Base-by-base conservation (phyloP, 2,797 vertebrate species). In the Cephalopachus bancanus region DNA sequence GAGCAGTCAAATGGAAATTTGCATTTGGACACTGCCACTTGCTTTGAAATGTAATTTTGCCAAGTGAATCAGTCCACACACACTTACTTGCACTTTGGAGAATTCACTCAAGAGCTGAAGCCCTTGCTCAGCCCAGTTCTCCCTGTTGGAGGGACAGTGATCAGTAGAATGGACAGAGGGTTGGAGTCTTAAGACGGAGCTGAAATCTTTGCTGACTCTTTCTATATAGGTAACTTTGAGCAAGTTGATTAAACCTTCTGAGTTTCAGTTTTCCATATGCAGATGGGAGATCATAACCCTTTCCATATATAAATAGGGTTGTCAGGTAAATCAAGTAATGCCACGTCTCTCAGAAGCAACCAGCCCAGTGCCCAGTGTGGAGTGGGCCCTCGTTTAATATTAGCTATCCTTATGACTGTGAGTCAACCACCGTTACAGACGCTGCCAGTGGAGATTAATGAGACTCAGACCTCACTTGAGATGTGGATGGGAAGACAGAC, bases 11-110 rank as follows among this genome's bases (percentile, higher is more conserved):
- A 78, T 57, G n/a, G 7, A 57, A 22, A 14, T 79, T 59, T 72
- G 30, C 83, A 60, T 71, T 84, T 15, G 26, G 81, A 64, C 17
- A 49, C 88, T 80, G 81, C 59, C 17, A 55, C 88, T 80, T 76
- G n/a, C 79, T 93, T 75, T 85, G 83, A 33, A 53, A 71, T 65
- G 33, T 76, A 71, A 37, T 85, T 84, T 83, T 84, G 20, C 33
- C 14, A 28, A 51, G 51, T 0, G 19, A 55, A 60, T 60, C 17
- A 60, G n/a, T 81, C 2, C 5, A 3, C 8, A 22, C 15, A 53
- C 20, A 62, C 2, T 59, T 16, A 4, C n/a, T 10, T 91, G 53
- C 51, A 75, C 57, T 28, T 81, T 20, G 53, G 67, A 93, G 62
- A 74, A 88, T n/a, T 65, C n/a, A 26, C 4, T 51, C 26, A 57